Evolutionary conservation across 2,797 vertebrate species (phyloP).

Genomic region (Tolypeutes matacus): DNA sequence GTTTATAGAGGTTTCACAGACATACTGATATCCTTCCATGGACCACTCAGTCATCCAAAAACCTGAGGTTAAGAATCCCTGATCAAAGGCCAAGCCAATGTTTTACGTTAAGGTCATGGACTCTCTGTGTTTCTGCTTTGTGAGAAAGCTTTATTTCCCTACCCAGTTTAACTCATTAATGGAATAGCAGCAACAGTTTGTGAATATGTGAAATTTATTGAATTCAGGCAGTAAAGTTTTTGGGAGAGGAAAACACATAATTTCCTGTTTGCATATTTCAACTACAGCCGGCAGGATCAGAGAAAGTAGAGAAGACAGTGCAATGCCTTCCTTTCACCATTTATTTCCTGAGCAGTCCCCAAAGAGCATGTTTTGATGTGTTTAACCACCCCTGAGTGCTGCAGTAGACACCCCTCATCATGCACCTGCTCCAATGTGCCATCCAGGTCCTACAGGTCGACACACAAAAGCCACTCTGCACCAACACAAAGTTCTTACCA

Average conservation of each 20-base stretch:
- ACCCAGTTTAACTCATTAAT: background rate
- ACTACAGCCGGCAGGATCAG: slow-evolving; percentile 20
- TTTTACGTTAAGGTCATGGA: background rate
- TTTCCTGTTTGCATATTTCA: slow-evolving; percentile 54
- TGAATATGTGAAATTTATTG: slow-evolving; percentile 35
- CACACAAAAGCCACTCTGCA: background rate
- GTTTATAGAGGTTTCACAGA: background rate
- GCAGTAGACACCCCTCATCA: background rate
- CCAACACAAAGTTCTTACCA: slow-evolving; percentile 33
- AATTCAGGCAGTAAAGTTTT: background rate
- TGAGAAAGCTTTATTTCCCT: background rate
- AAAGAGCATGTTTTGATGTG: background rate
- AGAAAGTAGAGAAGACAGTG: slow-evolving; percentile 37
- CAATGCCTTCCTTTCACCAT: slow-evolving; percentile 51
- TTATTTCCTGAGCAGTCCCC: slow-evolving; percentile 57
- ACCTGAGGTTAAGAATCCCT: background rate
- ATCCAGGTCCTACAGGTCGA: fast-evolving
- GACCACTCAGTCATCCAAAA: background rate
- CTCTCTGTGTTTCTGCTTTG: background rate
- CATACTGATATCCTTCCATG: background rate
- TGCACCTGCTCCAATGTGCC: background rate
- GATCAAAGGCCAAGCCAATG: background rate
- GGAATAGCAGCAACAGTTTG: background rate
- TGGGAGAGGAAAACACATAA: background rate
- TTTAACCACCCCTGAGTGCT: slow-evolving; percentile 22